These are phyloP conservation scores for Drosophila stalkeri DNA, from an alignment of 2,888 invertebrate species.

Conservation along the genomic window DNA sequence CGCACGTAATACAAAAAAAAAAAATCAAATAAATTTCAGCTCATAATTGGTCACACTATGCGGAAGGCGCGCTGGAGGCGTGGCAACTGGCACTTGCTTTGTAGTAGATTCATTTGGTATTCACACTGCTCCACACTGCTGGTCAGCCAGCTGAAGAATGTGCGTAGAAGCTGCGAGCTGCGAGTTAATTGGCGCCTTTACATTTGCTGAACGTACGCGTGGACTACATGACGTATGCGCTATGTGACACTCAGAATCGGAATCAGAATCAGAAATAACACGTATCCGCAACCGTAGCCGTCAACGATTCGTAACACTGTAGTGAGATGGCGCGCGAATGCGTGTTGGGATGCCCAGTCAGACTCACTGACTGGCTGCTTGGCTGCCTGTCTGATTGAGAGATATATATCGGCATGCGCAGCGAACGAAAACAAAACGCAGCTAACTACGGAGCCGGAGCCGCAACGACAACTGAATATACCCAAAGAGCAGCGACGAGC, in stretches of 20 bases:
- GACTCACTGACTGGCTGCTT: slow-evolving; percentile 36
- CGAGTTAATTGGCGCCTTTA: slow-evolving; percentile 39
- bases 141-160: slow-evolving; percentile 40
- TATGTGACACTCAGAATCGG: slow-evolving; percentile 24
- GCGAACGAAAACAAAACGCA: slow-evolving; percentile 47
- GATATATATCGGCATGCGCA: slow-evolving; percentile 44
- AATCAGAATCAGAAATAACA: slow-evolving; percentile 18
- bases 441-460: slow-evolving; percentile 60
- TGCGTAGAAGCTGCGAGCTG: slow-evolving; percentile 22
- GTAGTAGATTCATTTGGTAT: slow-evolving; percentile 67
- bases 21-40: slow-evolving; percentile 18
- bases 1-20: slow-evolving; percentile 14
- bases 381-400: slow-evolving; percentile 39
- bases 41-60: slow-evolving; percentile 30
- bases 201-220: slow-evolving; percentile 30
- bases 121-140: slow-evolving; percentile 34
- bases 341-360: slow-evolving; percentile 56
- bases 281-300: slow-evolving; percentile 35
- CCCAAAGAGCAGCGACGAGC: slow-evolving; percentile 51
- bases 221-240: slow-evolving; percentile 70
- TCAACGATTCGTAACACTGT: slow-evolving; percentile 1
- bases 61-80: background rate
- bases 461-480: slow-evolving; percentile 59
- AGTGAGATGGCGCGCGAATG: slow-evolving; percentile 25
- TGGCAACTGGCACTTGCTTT: slow-evolving; percentile 66